Evolutionary conservation across 2,888 invertebrate species (phyloP).

Genomic region (Ramazzottius varieornatus): DNA sequence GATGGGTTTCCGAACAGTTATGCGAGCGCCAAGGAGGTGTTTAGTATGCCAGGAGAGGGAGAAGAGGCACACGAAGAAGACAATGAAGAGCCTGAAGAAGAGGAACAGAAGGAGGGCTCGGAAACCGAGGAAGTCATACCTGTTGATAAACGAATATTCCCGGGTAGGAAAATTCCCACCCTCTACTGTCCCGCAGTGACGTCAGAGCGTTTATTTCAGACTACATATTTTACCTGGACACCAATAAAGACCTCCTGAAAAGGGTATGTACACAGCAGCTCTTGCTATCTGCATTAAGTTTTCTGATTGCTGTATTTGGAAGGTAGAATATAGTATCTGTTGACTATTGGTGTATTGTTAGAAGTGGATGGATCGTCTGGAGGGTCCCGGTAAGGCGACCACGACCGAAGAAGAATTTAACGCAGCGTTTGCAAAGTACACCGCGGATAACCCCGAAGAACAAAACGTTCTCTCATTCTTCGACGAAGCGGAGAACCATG

Average conservation of each 20-base stretch:
- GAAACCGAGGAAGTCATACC: not conserved
- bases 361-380: no score
- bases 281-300: no score
- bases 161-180: not conserved
- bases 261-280: not conserved
- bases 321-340: no score
- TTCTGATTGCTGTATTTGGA: no score
- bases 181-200: no score
- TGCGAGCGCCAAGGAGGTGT: slow-evolving; percentile 21
- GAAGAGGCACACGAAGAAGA: not conserved
- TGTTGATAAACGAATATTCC: not conserved
- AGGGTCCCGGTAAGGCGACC: no score
- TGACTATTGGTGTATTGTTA: no score
- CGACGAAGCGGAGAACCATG: not conserved
- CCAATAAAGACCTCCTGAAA: not conserved
- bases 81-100: not conserved
- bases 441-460: not conserved
- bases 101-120: not conserved
- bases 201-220: not conserved
- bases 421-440: not conserved
- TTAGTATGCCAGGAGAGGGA: slow-evolving; percentile 12
- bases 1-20: slow-evolving; percentile 24
- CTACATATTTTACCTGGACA: not conserved
- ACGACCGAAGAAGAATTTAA: not conserved
- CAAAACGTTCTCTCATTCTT: not conserved